phyloP scores from a whole-genome alignment of 2,797 vertebrate genomes.

The Liparis tanakae region DNA sequence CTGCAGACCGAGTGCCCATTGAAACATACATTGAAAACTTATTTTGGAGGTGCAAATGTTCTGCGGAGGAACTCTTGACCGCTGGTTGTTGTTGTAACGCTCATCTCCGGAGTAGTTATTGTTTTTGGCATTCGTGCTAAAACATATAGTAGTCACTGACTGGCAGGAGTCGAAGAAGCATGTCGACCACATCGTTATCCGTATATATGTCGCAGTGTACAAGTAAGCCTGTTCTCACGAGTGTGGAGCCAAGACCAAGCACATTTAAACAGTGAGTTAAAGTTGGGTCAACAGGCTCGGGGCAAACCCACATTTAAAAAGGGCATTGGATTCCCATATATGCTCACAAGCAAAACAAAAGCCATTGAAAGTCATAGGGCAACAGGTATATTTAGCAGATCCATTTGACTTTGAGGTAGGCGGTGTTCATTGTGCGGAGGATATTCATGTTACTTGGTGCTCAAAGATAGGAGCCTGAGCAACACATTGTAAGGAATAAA shows the following conservation, averaged over 20 bases:
- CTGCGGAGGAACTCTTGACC: not conserved
- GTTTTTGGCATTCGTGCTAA: constrained; percentile 6
- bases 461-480: constrained; percentile 22
- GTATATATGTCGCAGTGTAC: constrained; percentile 26
- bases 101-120: not conserved
- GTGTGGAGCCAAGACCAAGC: constrained; percentile 30
- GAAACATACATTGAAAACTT: constrained; percentile 10
- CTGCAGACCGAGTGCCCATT: constrained; percentile 1
- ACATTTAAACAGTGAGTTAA: constrained; percentile 35
- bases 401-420: constrained; percentile 30
- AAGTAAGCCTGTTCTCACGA: constrained; percentile 39
- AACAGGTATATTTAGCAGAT: constrained; percentile 55
- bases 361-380: constrained; percentile 61
- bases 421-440: constrained; percentile 35
- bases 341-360: constrained; percentile 57
- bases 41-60: constrained; percentile 14
- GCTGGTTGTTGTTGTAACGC: not conserved
- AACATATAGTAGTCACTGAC: constrained; percentile 3
- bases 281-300: constrained; percentile 46
- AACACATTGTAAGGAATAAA: constrained; percentile 30
- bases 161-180: not conserved
- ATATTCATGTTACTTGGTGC: constrained; percentile 22
- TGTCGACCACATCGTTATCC: constrained; percentile 40
- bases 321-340: constrained; percentile 39
- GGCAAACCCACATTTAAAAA: constrained; percentile 51